Conservation (phyloP, 2,888 invertebrate genomes). For the Drosophila vallismaia region DNA sequence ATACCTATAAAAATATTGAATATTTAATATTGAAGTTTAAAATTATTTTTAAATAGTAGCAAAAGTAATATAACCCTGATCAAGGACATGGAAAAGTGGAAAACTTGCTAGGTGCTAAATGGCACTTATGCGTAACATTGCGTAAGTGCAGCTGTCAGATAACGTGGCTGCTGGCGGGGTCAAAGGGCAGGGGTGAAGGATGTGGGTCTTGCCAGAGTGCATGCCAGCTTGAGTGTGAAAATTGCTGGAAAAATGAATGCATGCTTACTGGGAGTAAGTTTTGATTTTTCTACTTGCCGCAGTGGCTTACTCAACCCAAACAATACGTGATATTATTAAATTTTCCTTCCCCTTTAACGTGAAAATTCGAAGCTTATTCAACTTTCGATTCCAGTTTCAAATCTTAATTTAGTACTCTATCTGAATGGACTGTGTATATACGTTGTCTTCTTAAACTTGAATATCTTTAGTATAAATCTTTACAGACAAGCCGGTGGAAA, state of each 20-base stretch:
- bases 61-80: not conserved
- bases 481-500: constrained; percentile 39
- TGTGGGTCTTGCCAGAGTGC: constrained; percentile 47
- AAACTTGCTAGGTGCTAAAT: constrained; percentile 38
- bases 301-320: constrained; percentile 19
- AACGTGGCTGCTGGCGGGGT: constrained; percentile 2
- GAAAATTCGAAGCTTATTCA: not conserved
- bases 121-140: constrained; percentile 71
- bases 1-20: not conserved
- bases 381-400: constrained; percentile 7
- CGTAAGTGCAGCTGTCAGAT: constrained; percentile 76
- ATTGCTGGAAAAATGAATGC: constrained; percentile 68
- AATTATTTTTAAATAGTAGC: not conserved
- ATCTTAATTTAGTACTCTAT: constrained; percentile 19
- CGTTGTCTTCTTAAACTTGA: constrained; percentile 31
- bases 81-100: constrained; percentile 34
- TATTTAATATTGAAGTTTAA: not conserved
- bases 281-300: constrained; percentile 41
- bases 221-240: constrained; percentile 73
- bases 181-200: constrained; percentile 10
- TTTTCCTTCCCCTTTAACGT: not conserved
- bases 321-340: constrained; percentile 35
- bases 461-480: constrained; percentile 67
- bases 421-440: too few relatives aligned
- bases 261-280: constrained; percentile 36